A percentile compares a stretch with the other conserved stretches of the same genome.
These are phyloP conservation scores for Lophotis ruficrista DNA, from an alignment of 2,113 vertebrate genomes.

Conservation along the genomic window DNA sequence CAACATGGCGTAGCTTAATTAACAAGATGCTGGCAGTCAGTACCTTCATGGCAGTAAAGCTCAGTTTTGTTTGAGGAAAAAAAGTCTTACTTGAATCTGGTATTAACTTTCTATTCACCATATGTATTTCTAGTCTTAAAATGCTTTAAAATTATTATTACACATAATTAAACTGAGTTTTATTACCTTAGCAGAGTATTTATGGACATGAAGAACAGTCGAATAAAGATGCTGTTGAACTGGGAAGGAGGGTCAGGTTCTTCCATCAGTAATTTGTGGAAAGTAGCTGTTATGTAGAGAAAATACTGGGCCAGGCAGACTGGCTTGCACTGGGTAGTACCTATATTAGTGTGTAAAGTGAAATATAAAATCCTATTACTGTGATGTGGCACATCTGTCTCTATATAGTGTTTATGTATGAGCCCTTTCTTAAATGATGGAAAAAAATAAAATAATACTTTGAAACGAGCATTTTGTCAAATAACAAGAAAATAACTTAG, in stretches of 20 bases:
- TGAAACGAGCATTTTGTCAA: neutral
- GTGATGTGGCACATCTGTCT: neutral
- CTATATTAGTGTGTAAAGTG: neutral
- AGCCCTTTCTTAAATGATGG: neutral
- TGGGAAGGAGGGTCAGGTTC: neutral
- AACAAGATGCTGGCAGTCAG: neutral
- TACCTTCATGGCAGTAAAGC: neutral
- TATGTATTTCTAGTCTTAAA: neutral
- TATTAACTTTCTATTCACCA: neutral
- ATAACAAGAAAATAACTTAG: neutral
- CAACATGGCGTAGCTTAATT: neutral
- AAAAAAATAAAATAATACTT: neutral
- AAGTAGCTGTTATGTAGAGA: neutral
- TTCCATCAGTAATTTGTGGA: neutral
- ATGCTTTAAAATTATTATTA: neutral
- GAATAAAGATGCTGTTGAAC: neutral
- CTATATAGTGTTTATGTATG: neutral
- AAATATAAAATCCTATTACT: neutral
- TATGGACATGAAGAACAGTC: neutral
- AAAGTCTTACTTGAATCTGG: neutral
- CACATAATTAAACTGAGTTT: neutral
- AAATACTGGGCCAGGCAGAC: neutral
- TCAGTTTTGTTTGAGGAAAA: neutral
- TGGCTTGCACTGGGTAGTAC: neutral
- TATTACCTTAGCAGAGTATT: neutral